A percentile compares a stretch with the other conserved stretches of the same genome.
These are phyloP conservation scores for Coenobita brevimanus DNA, from an alignment of 1,140 invertebrate genomes.

Conservation along the genomic window DNA sequence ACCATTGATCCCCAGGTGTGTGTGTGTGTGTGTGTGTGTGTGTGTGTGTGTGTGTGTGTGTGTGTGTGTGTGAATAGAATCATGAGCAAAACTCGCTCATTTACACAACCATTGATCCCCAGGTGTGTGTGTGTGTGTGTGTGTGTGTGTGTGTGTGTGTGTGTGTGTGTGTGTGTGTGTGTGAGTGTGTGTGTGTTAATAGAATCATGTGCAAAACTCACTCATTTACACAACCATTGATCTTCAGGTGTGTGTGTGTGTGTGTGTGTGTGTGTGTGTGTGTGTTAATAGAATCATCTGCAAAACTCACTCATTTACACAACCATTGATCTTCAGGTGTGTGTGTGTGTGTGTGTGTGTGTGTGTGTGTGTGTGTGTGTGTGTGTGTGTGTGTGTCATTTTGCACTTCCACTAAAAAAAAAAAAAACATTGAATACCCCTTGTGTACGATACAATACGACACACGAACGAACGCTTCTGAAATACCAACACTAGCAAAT, in stretches of 20 bases:
- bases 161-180: not conserved
- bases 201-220: no score
- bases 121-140: not conserved
- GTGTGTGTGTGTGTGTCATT: no score
- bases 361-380: not conserved
- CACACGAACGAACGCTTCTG: not conserved
- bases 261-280: not conserved
- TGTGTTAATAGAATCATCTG: no score
- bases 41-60: not conserved
- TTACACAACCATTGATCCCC: no score
- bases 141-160: conserved; percentile 20
- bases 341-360: conserved; percentile 3
- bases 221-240: no score
- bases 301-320: no score
- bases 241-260: conserved; percentile 4
- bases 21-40: not conserved
- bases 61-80: no score
- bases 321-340: no score
- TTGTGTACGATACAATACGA: not conserved
- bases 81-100: not conserved
- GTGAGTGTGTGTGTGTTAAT: no score
- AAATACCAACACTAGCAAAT: not conserved
- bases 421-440: no score
- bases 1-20: no score
- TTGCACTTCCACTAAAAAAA: not conserved